A percentile compares a stretch with the other conserved stretches of the same genome.
Evolutionary conservation across 2,888 invertebrate species (phyloP).

Genomic region (Aricia artaxerxes): DNA sequence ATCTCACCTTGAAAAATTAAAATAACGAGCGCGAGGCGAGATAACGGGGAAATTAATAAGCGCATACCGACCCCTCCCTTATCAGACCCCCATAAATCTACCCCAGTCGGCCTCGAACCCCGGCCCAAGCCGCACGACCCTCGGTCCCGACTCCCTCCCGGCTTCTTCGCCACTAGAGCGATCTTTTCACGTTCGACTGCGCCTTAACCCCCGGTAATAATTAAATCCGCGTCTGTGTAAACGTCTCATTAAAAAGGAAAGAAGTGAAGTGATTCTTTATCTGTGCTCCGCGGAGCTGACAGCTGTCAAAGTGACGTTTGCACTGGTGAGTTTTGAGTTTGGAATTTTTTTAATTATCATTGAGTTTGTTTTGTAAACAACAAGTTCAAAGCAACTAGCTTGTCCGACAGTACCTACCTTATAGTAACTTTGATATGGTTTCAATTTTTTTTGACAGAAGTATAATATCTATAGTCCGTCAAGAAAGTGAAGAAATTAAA

Average conservation of each 20-base stretch:
- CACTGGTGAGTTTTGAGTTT: neutral
- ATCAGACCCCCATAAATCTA: conserved; percentile 29
- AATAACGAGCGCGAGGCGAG: neutral
- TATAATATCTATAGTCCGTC: too few relatives aligned
- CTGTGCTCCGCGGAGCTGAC: conserved; percentile 4
- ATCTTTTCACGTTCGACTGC: conserved; percentile 14
- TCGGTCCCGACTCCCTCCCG: neutral
- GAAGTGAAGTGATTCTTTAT: neutral
- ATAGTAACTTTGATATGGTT: too few relatives aligned
- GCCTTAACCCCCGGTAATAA: neutral
- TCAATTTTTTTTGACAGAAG: too few relatives aligned
- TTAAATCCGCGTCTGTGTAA: conserved; percentile 8
- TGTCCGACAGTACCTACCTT: too few relatives aligned
- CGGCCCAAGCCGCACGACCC: conserved; percentile 4
- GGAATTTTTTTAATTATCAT: neutral
- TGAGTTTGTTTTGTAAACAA: too few relatives aligned
- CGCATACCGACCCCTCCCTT: conserved; percentile 28
- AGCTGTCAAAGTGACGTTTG: conserved; percentile 7
- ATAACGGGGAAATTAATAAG: conserved; percentile 32
- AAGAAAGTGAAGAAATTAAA: too few relatives aligned
- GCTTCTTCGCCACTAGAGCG: neutral
- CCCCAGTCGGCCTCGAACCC: conserved; percentile 30
- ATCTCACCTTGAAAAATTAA: conserved; percentile 14
- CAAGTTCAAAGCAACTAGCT: too few relatives aligned
- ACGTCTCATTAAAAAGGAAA: conserved; percentile 10